Base-by-base conservation (phyloP, 92 coral and sea anemone genomes). In the Desmophyllum pertusum region DNA sequence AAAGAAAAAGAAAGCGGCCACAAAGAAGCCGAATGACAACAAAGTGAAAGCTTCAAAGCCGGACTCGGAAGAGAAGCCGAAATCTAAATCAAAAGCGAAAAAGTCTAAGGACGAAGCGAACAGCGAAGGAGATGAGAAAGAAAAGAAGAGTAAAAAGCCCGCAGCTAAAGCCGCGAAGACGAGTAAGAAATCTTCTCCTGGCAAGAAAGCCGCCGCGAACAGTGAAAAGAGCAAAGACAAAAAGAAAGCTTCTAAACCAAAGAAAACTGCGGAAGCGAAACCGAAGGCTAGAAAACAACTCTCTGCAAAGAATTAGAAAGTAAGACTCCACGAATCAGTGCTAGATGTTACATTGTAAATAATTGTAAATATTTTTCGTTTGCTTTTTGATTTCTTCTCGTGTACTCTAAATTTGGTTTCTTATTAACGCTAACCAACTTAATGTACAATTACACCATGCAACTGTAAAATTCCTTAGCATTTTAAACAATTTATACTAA, bases 191-290 rank as follows among this genome's bases (percentile, higher is more conserved):
- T 74, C 92, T n/a, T 67, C 91, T 11, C 61, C 85, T 41, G 83
- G 74, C 0, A 84, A 84, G 64, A 52, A 79, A 33, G 76, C n/a
- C n/a, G n/a, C n/a, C n/a, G n/a, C 81, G 10, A 90, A 81, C 72
- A 59, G 84, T n/a, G 77, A 81, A 37, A 90, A 85, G 83, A 75
- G 87, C 66, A 76, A 57, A 27, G 77, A 51, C 61, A 67, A 91
- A 18, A 23, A 88, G 2, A 86, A 79, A 62, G 84, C 75, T 33
- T 66, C 59, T 3, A 92, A 93, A 36, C 94, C 94, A 21, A 93
- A 89, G 84, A 91, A 89, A 53, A 76, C 90, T 43, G 93, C 91
- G 55, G 93, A 84, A 14, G 74, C 93, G 25, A 91, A 91, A 88
- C 85, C 94, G 6, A 90, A 85, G 46, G 73, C 85, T 42, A 90